Conservation (phyloP, 2,113 vertebrate species). For the Dipodomys merriami region DNA sequence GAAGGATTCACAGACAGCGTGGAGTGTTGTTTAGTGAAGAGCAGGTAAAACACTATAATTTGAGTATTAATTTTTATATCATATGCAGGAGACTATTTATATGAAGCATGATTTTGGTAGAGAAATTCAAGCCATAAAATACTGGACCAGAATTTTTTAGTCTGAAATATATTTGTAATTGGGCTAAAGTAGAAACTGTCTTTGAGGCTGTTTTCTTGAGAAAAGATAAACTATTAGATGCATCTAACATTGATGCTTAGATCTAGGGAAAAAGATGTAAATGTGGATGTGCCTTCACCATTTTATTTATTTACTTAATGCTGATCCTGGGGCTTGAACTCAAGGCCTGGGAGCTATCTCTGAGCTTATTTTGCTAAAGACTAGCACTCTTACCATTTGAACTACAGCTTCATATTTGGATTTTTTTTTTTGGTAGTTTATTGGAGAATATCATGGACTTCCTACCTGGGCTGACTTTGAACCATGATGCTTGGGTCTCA, state of each 20-base stretch:
- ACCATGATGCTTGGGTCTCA: too few relatives aligned
- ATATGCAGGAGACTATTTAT: neutral
- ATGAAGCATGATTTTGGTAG: neutral
- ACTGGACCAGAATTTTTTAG: neutral
- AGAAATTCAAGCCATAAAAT: constrained; percentile 2
- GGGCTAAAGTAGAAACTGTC: constrained; percentile 25
- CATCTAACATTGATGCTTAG: too few relatives aligned
- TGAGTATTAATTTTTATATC: neutral
- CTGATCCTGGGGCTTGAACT: too few relatives aligned
- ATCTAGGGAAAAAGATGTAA: neutral
- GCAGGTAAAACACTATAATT: constrained; percentile 86
- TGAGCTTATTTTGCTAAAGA: too few relatives aligned
- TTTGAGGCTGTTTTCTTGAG: neutral
- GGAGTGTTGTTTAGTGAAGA: constrained; percentile 92
- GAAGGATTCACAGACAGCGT: constrained; percentile 89
- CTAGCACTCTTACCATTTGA: too few relatives aligned
- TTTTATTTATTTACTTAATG: too few relatives aligned
- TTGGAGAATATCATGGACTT: too few relatives aligned
- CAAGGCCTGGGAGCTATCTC: too few relatives aligned
- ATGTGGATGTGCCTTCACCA: too few relatives aligned
- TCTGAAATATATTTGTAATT: neutral
- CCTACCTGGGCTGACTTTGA: too few relatives aligned
- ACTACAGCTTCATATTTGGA: too few relatives aligned
- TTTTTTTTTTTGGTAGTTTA: too few relatives aligned
- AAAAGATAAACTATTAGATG: neutral